Base-by-base conservation (phyloP, 2,797 vertebrate species). In the Hafferia zeledoni region DNA sequence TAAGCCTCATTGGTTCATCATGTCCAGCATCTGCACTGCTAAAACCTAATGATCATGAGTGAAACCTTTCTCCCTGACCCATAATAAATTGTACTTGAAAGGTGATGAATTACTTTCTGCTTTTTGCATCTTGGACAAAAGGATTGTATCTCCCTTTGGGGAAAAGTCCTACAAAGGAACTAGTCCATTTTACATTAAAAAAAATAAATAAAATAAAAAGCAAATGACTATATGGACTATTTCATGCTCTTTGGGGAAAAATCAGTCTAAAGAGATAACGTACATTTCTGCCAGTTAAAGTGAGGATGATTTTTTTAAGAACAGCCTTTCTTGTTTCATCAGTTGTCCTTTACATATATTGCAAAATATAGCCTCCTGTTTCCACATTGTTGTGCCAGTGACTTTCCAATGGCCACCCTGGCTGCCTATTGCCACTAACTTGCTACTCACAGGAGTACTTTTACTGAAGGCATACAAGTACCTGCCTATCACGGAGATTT, bases 1-100 rank as follows among this genome's bases (percentile, higher is more conserved):
- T 97, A 97, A 96, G 87, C 85, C 89, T 95, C 91, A 87, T 94
- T 96, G 95, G 77, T 96, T 96, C 93, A 91, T 94, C 91, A 87
- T 91, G 94, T 90, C 83, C 94, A 74, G 91, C 88, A 90, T 97
- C 89, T 94, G 90, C 94, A 85, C 87, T 0, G 4, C 65, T 72
- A 93, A 92, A 94, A 90, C 57, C 72, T 90, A 89, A 89, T 85
- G 90, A 93, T 83, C 72, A 35, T 56, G 76, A 95, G 39, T 72
- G 82, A 95, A 96, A 91, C 84, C 89, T 87, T 87, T 88, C 69
- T 93, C 55, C 44, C 52, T 86, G 92, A 95, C 89, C 94, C 95
- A 63, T 72, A 93, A 93, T 83, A 93, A 95, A 95, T 94, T 94
- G 83, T 63, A 16, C 53, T 92, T 78, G 67, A 92, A 86, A 82